A percentile compares a stretch with the other conserved stretches of the same genome.
Evolutionary conservation across 1,140 invertebrate genomes (phyloP).

Genomic region (Solenopsis invicta): DNA sequence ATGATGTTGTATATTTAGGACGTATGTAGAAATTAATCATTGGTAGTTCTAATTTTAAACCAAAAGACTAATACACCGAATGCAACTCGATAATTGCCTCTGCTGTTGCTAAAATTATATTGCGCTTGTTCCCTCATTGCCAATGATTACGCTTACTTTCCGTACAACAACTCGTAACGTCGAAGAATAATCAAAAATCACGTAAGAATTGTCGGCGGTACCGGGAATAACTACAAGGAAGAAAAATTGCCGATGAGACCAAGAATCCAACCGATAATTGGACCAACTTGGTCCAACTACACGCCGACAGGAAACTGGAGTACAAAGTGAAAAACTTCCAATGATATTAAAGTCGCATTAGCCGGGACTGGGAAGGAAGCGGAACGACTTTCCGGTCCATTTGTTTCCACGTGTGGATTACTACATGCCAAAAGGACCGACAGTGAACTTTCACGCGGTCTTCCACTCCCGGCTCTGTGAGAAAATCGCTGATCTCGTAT

Average conservation of each 20-base stretch:
- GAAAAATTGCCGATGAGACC: constrained; percentile 6
- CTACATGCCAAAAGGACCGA: constrained; percentile 49
- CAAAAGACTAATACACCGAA: background rate
- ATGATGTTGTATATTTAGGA: background rate
- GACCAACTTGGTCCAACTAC: constrained; percentile 48
- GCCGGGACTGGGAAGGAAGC: constrained; percentile 40
- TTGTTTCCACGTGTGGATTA: constrained; percentile 35
- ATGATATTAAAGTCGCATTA: constrained; percentile 78
- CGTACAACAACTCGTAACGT: background rate
- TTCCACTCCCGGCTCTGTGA: constrained; percentile 26
- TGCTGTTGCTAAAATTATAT: background rate
- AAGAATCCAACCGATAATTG: constrained; percentile 49
- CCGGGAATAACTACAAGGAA: constrained; percentile 40
- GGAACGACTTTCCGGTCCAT: constrained; percentile 60
- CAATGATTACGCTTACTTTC: background rate
- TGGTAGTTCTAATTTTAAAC: background rate
- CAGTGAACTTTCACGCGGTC: constrained; percentile 53
- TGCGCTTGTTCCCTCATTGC: background rate
- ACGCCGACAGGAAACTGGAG: constrained; percentile 67
- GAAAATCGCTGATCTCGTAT: constrained; percentile 33
- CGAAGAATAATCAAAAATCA: background rate
- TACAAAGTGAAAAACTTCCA: constrained; percentile 68
- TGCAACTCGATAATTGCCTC: background rate
- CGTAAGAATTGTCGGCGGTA: constrained; percentile 5
- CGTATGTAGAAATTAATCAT: background rate